Base-by-base conservation (phyloP, 2,888 invertebrate species). In the Brachynemurus nebulosus region DNA sequence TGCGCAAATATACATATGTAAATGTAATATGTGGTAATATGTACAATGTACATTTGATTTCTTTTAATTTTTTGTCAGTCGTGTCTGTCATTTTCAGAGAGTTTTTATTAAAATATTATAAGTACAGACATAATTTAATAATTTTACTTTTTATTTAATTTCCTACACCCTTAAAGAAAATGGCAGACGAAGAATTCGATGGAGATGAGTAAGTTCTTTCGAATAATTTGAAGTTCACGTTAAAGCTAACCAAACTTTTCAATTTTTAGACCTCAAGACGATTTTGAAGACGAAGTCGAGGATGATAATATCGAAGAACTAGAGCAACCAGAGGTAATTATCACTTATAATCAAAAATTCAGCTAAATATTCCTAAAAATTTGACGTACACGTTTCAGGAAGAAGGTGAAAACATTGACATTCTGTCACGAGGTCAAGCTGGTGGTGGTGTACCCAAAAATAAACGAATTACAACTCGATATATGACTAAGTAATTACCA, bases 401-500 rank as follows among this genome's bases (percentile, higher is more conserved):
- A 56, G 90, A 90, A 54, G 85, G 77, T 1, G 90, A 86, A 54
- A 85, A 86, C 58, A 79, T 85, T 34, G 91, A 92, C 59, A 76
- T 91, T 40, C 67, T 93, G 21, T 75, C 83, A 4, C 79, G 85
- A 1, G 85, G 84, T 0, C 83, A 83, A 59, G 80, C 80, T 27
- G 79, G 79, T 0, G 86, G 86, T 8, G 83, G 86, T 33, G 86
- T 86, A 0, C 82, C 85, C 30, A 86, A 86, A 61, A 76, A 80
- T 0, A 93, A 92, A 60, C 74, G 95, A 17, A 96, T 96, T 39
- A 98, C 98, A 1, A 96, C 97, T 0, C 83, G 88, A 56, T 98
- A 93, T 58, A 95, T 99, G 95, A 98, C 97, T 1, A 99, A 98
- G 73, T 79, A 69, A 52, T 16, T 23, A 23, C 17, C 11, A 38